Percentiles rank a stretch among this genome's conserved stretches.
These are phyloP conservation scores for Cantharis flavilabris DNA, from an alignment of 2,888 invertebrate species.

Conservation along the genomic window DNA sequence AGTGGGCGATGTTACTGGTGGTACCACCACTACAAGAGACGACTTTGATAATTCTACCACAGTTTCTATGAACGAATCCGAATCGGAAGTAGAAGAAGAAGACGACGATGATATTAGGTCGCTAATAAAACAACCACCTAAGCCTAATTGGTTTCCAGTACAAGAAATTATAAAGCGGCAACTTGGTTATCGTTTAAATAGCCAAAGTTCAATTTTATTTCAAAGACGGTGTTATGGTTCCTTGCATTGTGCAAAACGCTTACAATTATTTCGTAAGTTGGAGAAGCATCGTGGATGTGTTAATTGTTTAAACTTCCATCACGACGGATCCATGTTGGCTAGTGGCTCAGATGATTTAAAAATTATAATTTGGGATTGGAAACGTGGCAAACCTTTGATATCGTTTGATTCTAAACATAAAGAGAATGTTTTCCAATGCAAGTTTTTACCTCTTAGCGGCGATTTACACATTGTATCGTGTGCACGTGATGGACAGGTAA, in stretches of 20 bases:
- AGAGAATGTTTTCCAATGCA: constrained; percentile 88
- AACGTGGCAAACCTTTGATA: constrained; percentile 66
- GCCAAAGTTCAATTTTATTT: constrained; percentile 62
- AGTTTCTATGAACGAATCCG: constrained; percentile 31
- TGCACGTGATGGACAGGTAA: constrained; percentile 87
- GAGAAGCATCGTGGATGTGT: constrained; percentile 88
- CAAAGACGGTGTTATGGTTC: constrained; percentile 79
- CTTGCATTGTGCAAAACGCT: constrained; percentile 78
- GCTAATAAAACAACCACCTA: constrained; percentile 65
- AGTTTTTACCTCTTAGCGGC: constrained; percentile 80
- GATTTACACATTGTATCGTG: constrained; percentile 87
- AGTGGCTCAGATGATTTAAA: constrained; percentile 91
- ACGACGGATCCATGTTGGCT: constrained; percentile 74
- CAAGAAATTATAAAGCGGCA: constrained; percentile 70
- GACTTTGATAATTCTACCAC: constrained; percentile 28
- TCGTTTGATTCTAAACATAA: constrained; percentile 81
- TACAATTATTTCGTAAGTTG: constrained; percentile 77
- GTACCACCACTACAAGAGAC: constrained; percentile 17
- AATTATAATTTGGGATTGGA: constrained; percentile 92
- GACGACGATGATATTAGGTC: constrained; percentile 51
- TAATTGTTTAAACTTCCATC: constrained; percentile 89
- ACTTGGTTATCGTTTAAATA: constrained; percentile 60
- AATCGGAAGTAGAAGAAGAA: constrained; percentile 45
- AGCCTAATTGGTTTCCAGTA: constrained; percentile 68
- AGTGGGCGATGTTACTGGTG: constrained; percentile 7